A percentile compares a stretch with the other conserved stretches of the same genome.
Conservation (phyloP, 1,140 invertebrate species). For the Drosophila ironensis region DNA sequence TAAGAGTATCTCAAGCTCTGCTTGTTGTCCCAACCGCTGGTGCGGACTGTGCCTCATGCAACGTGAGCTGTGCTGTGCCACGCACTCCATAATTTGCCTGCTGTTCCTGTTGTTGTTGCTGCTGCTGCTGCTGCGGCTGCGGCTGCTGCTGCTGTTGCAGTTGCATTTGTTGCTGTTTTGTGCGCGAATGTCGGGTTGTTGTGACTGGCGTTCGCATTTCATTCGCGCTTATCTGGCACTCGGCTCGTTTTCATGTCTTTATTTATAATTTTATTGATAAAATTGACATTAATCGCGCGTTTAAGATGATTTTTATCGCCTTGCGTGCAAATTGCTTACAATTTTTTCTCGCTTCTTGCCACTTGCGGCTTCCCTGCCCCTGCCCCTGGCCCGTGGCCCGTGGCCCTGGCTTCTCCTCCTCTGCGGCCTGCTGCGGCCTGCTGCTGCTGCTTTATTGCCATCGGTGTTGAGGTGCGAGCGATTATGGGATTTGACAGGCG, state of each 20-base stretch:
- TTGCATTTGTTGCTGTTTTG: not conserved
- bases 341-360: slow-evolving; percentile 37
- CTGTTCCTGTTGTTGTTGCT: slow-evolving; percentile 35
- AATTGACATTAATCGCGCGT: slow-evolving; percentile 81
- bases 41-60: slow-evolving; percentile 50
- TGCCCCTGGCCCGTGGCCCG: not conserved
- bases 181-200: slow-evolving; percentile 43
- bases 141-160: slow-evolving; percentile 19
- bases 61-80: slow-evolving; percentile 71
- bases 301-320: slow-evolving; percentile 80
- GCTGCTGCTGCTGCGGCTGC: not conserved
- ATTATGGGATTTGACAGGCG: slow-evolving; percentile 36
- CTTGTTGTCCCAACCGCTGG: too few species aligned
- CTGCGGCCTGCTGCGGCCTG: not conserved
- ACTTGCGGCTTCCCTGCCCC: not conserved
- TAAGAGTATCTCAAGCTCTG: not conserved
- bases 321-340: slow-evolving; percentile 80
- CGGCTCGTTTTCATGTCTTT: slow-evolving; percentile 80
- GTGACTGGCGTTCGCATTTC: slow-evolving; percentile 71
- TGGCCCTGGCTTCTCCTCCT: not conserved
- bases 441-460: slow-evolving; percentile 33
- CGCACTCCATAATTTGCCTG: slow-evolving; percentile 76
- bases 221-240: slow-evolving; percentile 66
- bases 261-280: slow-evolving; percentile 82
- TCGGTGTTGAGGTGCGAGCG: slow-evolving; percentile 36